Conservation (phyloP, 2,113 vertebrate species). For the Perca flavescens region DNA sequence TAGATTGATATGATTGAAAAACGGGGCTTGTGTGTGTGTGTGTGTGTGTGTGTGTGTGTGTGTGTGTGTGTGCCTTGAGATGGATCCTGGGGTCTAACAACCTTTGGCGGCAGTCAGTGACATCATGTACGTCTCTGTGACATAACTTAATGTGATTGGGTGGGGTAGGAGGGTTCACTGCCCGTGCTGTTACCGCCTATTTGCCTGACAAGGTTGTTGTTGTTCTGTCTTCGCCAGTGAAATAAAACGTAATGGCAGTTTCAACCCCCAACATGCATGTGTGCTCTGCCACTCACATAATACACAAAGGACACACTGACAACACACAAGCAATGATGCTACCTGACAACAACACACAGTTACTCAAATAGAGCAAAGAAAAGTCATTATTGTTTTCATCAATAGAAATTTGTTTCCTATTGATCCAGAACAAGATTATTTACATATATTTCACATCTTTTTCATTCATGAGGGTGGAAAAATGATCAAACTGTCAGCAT, state of each 20-base stretch:
- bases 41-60: constrained; percentile 27
- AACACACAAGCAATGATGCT: constrained; percentile 15
- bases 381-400: not conserved
- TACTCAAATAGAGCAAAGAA: constrained; percentile 8
- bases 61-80: not conserved
- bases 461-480: not conserved
- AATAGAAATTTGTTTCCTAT: constrained; percentile 24
- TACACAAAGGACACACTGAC: not conserved
- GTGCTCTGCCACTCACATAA: not conserved
- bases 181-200: constrained; percentile 22
- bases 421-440: constrained; percentile 22
- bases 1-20: constrained; percentile 50
- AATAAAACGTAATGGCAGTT: constrained; percentile 8
- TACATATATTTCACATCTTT: constrained; percentile 12
- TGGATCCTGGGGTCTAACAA: constrained; percentile 26
- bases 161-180: constrained; percentile 14
- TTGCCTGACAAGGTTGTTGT: constrained; percentile 31
- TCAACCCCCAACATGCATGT: not conserved
- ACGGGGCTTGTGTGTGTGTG: not conserved
- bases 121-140: constrained; percentile 51
- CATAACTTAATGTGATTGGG: constrained; percentile 72
- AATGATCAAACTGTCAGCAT: not conserved
- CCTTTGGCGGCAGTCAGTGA: constrained; percentile 42
- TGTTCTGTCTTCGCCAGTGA: constrained; percentile 29
- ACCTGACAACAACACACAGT: constrained; percentile 5